Base-by-base conservation (phyloP, 53 echinoderm and acorn worm genomes). In the Luidia sarsii region DNA sequence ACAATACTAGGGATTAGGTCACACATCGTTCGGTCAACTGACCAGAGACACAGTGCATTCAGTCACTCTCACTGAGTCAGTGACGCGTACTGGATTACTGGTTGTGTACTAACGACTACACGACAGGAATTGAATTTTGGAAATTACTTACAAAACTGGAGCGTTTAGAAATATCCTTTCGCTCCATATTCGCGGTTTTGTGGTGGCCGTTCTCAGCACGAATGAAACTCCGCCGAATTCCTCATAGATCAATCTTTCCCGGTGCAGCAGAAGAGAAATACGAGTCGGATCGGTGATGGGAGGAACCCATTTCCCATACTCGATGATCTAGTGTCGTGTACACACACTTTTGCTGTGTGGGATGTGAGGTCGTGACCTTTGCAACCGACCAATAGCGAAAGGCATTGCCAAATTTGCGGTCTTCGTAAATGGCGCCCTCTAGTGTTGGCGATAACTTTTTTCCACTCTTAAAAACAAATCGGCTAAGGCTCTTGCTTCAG, bases 61-160 rank as follows among this genome's bases (percentile, higher is more conserved):
- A n/a, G n/a, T n/a, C n/a, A n/a, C n/a, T n/a, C n/a, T n/a, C n/a
- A n/a, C n/a, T n/a, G n/a, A n/a, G n/a, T n/a, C n/a, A n/a, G n/a
- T n/a, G n/a, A n/a, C n/a, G n/a, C n/a, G n/a, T n/a, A n/a, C n/a
- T n/a, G n/a, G 4, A 51, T 9, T 9, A 19, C 51, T 51, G 18
- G 18, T 51, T 19, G 15, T 51, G 51, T 51, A 62, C 18, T 62
- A 27, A 16, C 4, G 15, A 16, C 15, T 62, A 3, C 7, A 38
- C 3, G 20, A 6, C 39, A 24, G 18, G 39, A n/a, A 4, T 48
- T 21, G 37, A n/a, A n/a, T n/a, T 74, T 54, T 15, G 34, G 13
- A 35, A 70, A 43, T 5, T 86, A 86, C 87, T 86, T 86, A 86
- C 87, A 64, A 86, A 80, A 80, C 87, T 86, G 33, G 80, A 69